These are phyloP conservation scores for Drosophila insularis DNA, from an alignment of 1,140 invertebrate genomes.

Conservation along the genomic window DNA sequence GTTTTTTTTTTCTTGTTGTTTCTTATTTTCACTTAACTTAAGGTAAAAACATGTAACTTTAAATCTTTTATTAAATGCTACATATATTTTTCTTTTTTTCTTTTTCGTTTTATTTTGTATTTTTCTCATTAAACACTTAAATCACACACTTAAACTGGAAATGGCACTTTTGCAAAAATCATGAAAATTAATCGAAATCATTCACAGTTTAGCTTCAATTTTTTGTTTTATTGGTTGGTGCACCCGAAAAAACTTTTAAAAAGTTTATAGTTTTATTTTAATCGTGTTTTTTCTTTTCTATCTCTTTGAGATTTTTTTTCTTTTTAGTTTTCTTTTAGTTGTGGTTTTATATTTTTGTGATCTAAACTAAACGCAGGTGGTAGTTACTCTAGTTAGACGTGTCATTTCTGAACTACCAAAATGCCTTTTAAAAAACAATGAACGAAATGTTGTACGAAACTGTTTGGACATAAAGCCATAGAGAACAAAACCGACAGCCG, in stretches of 20 bases:
- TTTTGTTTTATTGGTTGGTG: conserved; percentile 22
- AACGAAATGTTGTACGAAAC: conserved; percentile 93
- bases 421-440: conserved; percentile 86
- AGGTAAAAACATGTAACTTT: neutral
- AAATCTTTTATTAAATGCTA: conserved; percentile 1
- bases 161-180: conserved; percentile 52
- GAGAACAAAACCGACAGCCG: conserved; percentile 95
- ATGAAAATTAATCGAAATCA: conserved; percentile 2
- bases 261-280: conserved; percentile 47
- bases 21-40: neutral
- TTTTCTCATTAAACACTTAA: conserved; percentile 1
- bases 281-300: neutral
- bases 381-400: conserved; percentile 78
- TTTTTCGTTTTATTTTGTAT: neutral
- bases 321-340: neutral
- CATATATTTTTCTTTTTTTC: neutral
- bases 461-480: conserved; percentile 97
- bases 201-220: conserved; percentile 50
- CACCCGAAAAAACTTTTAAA: conserved; percentile 58
- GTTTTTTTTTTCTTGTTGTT: neutral
- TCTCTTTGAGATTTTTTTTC: neutral
- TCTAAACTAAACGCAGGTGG: conserved; percentile 83
- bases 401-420: conserved; percentile 83
- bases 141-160: conserved; percentile 45
- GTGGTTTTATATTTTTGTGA: neutral